Evolutionary conservation across 2,113 vertebrate species (phyloP), one percentile per base, ranked within the genome.

Genomic region (Macroglossus sobrinus): DNA sequence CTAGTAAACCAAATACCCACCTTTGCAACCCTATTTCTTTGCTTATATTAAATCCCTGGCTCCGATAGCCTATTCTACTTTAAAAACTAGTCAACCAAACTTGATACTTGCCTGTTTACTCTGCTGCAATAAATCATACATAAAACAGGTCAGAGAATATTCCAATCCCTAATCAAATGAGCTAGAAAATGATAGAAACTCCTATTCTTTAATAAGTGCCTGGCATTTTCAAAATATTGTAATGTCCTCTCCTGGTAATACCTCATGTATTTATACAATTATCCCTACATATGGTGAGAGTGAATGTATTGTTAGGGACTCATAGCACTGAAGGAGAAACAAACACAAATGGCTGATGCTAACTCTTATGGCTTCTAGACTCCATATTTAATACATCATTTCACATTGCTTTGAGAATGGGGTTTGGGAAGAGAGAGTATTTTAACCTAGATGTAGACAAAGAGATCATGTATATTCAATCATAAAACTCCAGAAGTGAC

Each of bases 1-100:
- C 92, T 80, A 33, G 86, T 97, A 97, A 97, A 98, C 91, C 95
- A 97, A 97, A 81, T 75, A 89, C 79, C 71, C 45, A 79, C 87
- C 2, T 93, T 97, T 91, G 69, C 91, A 96, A 79, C 43, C 61
- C 40, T 38, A 93, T 81, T 90, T 78, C 40, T 97, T 89, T 71
- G 63, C 61, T 88, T 92, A 40, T 40, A 57, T 96, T 87, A 85
- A 75, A 43, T 84, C 40, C 35, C 53, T 88, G 19, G 68, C 19
- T 87, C 33, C 59, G 87, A 5, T 87, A 71, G n/a, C 12, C 81
- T 95, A 55, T 68, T 81, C n/a, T 84, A 69, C 30, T 84, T 92
- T 86, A 88, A 93, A 96, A 69, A 24, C 15, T 22, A 69, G 33
- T 81, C 24, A 71, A 18, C 24, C 57, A 95, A 24, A 89, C 47